phyloP scores from a whole-genome alignment of 2,888 invertebrate species.

The Schizaphis graminum region DNA sequence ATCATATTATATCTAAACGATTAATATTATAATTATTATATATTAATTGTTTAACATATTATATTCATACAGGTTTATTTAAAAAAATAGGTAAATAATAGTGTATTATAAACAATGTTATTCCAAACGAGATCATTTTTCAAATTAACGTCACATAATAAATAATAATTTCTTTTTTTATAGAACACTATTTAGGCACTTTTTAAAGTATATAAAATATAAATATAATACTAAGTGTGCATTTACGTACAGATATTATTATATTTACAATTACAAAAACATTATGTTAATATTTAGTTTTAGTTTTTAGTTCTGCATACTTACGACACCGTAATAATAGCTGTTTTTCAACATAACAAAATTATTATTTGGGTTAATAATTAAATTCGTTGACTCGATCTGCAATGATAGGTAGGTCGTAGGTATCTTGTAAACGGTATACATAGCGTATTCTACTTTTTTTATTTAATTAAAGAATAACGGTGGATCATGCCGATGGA shows the following conservation, averaged over 20 bases:
- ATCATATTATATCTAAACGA: too few species aligned
- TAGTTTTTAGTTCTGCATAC: background rate
- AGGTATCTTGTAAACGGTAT: constrained; percentile 13
- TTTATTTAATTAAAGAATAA: constrained; percentile 44
- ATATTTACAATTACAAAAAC: background rate
- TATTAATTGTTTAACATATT: too few species aligned
- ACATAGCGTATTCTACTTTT: constrained; percentile 18
- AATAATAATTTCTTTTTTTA: too few species aligned
- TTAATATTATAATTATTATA: too few species aligned
- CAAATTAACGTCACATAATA: too few species aligned
- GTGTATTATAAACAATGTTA: too few species aligned
- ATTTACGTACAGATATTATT: background rate
- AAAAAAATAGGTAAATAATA: too few species aligned
- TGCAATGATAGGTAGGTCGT: background rate
- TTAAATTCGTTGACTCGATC: background rate
- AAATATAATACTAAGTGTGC: background rate
- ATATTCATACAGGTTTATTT: too few species aligned
- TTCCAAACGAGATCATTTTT: too few species aligned
- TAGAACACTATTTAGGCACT: too few species aligned
- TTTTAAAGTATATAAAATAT: background rate
- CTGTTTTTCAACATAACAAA: background rate
- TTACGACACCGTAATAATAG: background rate
- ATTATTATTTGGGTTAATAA: background rate
- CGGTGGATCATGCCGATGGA: background rate
- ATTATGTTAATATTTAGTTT: background rate